Conservation (phyloP, 2,888 invertebrate genomes). For the Didymodactylos carnosus region DNA sequence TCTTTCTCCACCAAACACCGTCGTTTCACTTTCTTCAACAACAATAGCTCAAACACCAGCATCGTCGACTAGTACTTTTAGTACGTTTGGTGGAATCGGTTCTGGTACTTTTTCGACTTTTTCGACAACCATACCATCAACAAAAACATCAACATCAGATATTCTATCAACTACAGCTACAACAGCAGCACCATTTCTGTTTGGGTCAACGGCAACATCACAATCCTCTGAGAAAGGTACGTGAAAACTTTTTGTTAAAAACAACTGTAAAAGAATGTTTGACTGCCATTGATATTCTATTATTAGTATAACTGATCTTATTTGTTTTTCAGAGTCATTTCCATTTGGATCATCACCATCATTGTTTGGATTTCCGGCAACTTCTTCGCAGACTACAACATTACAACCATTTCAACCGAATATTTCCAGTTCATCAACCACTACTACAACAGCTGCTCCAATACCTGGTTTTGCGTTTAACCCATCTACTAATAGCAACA, state of each 20-base stretch:
- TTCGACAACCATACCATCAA: neutral
- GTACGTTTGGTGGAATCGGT: neutral
- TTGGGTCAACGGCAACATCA: neutral
- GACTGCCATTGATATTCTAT: too few species aligned
- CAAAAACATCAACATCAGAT: neutral
- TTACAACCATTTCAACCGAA: neutral
- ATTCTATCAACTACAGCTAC: neutral
- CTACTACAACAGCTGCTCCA: neutral
- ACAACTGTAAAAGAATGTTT: too few species aligned
- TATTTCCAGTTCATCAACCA: neutral
- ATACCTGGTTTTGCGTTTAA: neutral
- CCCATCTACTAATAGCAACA: neutral
- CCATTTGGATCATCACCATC: neutral
- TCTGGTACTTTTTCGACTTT: neutral
- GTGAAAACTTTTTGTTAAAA: neutral
- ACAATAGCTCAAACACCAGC: neutral
- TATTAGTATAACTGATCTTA: too few species aligned
- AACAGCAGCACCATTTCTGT: neutral
- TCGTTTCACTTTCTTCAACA: neutral
- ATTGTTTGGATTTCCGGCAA: neutral
- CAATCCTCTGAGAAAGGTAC: neutral
- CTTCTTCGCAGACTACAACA: neutral
- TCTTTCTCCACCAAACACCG: neutral
- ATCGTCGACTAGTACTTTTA: too few species aligned
- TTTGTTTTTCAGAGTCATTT: neutral